These are phyloP conservation scores for Sesamia nonagrioides DNA, from an alignment of 1,140 invertebrate genomes.

Conservation along the genomic window DNA sequence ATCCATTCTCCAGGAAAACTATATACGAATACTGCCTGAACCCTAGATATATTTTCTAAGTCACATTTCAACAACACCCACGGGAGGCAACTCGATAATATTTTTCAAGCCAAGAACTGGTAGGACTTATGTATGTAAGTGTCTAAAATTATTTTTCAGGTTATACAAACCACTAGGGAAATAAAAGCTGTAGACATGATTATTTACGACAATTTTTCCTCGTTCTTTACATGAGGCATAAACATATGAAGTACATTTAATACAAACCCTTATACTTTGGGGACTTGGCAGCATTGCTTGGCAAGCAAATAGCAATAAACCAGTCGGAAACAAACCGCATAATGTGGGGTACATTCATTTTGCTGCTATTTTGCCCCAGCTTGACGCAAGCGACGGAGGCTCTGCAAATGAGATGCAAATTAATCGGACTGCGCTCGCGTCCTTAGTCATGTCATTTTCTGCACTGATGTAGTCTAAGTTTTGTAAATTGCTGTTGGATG, in stretches of 20 bases:
- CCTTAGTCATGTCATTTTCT: conserved; percentile 41
- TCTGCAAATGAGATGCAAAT: conserved; percentile 46
- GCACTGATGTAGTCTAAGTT: conserved; percentile 21
- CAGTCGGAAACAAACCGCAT: conserved; percentile 32
- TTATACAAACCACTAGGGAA: conserved; percentile 15
- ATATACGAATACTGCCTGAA: not conserved
- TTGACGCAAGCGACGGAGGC: conserved; percentile 23
- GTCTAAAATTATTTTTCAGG: conserved; percentile 25
- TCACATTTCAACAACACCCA: not conserved
- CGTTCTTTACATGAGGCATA: not conserved
- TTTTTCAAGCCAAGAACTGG: conserved; percentile 11
- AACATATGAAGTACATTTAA: not conserved
- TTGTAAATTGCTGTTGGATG: conserved; percentile 32
- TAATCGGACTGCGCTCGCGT: conserved; percentile 35
- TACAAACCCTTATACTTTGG: conserved; percentile 20
- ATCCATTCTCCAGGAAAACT: too few relatives aligned
- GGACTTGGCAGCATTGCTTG: conserved; percentile 12
- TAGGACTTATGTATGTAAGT: conserved; percentile 18
- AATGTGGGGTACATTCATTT: conserved; percentile 39
- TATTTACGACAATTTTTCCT: not conserved
- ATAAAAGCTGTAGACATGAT: conserved; percentile 5
- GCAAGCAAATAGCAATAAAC: conserved; percentile 23
- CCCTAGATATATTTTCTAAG: not conserved
- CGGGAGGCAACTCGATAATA: conserved; percentile 7
- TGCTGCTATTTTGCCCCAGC: conserved; percentile 27